These are phyloP conservation scores for Nesoenas mayeri DNA, from an alignment of 2,113 vertebrate species.

Conservation along the genomic window DNA sequence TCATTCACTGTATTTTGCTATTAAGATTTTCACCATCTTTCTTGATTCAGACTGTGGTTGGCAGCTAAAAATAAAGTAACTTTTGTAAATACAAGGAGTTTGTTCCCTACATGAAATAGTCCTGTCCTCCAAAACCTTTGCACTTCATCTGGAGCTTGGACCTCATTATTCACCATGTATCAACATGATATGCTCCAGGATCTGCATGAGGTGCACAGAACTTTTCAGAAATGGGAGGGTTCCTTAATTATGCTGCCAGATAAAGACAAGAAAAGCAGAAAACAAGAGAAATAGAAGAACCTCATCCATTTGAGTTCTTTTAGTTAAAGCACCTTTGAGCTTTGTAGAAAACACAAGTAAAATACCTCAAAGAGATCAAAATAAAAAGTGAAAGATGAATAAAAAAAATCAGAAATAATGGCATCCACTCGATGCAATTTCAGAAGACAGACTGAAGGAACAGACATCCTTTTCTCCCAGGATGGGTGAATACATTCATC, in stretches of 20 bases:
- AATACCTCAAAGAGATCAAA: not conserved
- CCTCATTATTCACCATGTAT: not conserved
- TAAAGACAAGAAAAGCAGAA: not conserved
- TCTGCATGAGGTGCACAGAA: not conserved
- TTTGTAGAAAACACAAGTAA: not conserved
- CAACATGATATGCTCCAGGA: not conserved
- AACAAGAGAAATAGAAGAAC: not conserved
- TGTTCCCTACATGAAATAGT: not conserved
- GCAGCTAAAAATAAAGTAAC: not conserved
- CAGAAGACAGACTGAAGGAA: not conserved
- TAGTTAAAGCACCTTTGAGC: not conserved
- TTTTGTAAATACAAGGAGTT: not conserved
- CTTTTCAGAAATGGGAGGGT: not conserved
- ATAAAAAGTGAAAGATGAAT: not conserved
- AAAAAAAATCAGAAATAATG: not conserved
- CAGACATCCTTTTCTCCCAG: not conserved
- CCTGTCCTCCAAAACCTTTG: not conserved
- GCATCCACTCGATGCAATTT: not conserved
- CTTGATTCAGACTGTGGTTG: not conserved
- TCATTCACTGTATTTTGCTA: not conserved
- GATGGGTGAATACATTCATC: not conserved
- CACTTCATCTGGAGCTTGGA: not conserved
- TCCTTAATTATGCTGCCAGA: not conserved
- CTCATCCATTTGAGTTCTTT: not conserved
- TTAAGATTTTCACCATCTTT: not conserved